Conservation (phyloP, 1,140 invertebrate species). For the Aleiodes sp. region DNA sequence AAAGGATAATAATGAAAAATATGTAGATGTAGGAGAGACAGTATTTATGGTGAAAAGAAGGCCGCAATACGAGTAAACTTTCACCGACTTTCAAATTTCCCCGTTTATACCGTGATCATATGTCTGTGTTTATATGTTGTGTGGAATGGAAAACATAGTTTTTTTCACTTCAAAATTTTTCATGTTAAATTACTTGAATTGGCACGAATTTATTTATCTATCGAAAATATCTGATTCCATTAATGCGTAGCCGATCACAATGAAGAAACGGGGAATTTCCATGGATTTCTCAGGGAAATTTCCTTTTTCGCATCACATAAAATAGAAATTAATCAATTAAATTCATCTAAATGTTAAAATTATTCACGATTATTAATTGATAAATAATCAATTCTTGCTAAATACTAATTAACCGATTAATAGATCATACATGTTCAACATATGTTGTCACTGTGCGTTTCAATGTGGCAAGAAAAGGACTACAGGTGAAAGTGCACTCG, state of each 20-base stretch:
- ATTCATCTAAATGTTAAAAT: too few relatives aligned
- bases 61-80: conserved; percentile 51
- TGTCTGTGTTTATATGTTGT: conserved; percentile 4
- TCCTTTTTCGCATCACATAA: too few relatives aligned
- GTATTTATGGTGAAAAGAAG: conserved; percentile 23
- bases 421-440: neutral
- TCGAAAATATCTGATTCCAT: too few relatives aligned
- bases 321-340: too few relatives aligned
- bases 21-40: conserved; percentile 17
- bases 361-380: too few relatives aligned
- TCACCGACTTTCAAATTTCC: conserved; percentile 65
- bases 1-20: conserved; percentile 17
- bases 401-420: neutral
- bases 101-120: conserved; percentile 22
- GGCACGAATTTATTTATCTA: too few relatives aligned
- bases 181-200: too few relatives aligned
- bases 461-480: conserved; percentile 14
- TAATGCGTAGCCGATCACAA: too few relatives aligned
- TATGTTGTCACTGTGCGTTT: neutral
- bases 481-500: conserved; percentile 51
- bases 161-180: too few relatives aligned
- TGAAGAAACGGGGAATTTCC: too few relatives aligned
- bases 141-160: neutral
- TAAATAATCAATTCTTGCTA: too few relatives aligned
- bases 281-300: too few relatives aligned